phyloP scores from a whole-genome alignment of 2,888 invertebrate species.

The Protophormia terraenovae region DNA sequence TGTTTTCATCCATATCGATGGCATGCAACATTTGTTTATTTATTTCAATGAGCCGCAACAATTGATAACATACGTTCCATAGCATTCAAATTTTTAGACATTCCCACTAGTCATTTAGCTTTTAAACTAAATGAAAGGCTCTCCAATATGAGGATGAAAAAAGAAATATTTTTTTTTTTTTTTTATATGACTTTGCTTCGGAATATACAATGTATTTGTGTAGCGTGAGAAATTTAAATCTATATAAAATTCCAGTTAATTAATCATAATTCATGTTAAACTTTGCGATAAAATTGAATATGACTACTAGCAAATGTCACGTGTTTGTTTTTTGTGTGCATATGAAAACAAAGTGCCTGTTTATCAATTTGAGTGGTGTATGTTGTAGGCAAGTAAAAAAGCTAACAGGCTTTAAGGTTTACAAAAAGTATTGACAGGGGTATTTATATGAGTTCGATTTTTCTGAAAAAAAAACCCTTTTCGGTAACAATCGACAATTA shows the following conservation, averaged over 20 bases:
- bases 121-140: slow-evolving; percentile 31
- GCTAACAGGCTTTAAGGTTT: neutral
- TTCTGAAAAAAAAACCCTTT: neutral
- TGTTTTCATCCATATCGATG: slow-evolving; percentile 7
- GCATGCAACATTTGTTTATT: slow-evolving; percentile 68
- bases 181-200: neutral
- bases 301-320: slow-evolving; percentile 31
- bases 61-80: slow-evolving; percentile 50
- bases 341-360: slow-evolving; percentile 3
- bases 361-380: neutral
- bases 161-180: neutral
- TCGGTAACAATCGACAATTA: slow-evolving; percentile 38
- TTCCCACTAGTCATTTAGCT: neutral
- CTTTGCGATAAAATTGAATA: slow-evolving; percentile 6
- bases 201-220: neutral
- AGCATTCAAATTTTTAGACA: slow-evolving; percentile 11
- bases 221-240: slow-evolving; percentile 64
- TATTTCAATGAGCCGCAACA: slow-evolving; percentile 67
- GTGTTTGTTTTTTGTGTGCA: slow-evolving; percentile 44
- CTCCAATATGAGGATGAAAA: neutral
- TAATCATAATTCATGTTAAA: slow-evolving; percentile 53
- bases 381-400: no score
- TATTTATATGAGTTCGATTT: neutral
- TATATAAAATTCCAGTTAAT: slow-evolving; percentile 31
- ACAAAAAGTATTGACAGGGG: neutral